phyloP scores from a whole-genome alignment of 2,113 vertebrate species.

The Machaerirhynchus nigripectus region DNA sequence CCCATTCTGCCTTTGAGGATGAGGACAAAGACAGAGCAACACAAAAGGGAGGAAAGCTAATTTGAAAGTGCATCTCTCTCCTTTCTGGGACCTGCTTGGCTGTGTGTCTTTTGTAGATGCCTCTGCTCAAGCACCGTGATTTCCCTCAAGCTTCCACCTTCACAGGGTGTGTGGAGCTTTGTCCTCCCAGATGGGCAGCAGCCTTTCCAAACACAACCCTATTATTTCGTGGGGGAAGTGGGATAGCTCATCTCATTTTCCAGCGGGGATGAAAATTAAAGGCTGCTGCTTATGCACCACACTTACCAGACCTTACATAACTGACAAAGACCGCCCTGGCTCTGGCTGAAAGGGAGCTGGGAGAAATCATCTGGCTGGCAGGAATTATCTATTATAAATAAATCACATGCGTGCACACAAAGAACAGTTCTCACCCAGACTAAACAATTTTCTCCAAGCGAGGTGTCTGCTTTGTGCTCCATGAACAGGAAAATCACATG shows the following conservation, averaged over 20 bases:
- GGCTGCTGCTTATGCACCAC: neutral
- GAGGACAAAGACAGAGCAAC: neutral
- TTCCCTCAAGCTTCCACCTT: neutral
- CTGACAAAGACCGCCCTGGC: neutral
- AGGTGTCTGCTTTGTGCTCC: conserved; percentile 49
- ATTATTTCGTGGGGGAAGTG: conserved; percentile 2
- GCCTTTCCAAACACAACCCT: neutral
- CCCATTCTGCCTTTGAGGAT: neutral
- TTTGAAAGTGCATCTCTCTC: neutral
- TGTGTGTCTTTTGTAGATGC: neutral
- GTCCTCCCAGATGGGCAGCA: conserved; percentile 17
- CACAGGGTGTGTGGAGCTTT: neutral
- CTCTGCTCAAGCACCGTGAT: neutral
- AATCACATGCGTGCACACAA: neutral
- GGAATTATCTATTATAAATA: conserved; percentile 47
- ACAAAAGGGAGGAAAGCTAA: neutral
- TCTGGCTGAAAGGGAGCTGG: conserved; percentile 16
- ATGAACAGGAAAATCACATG: conserved; percentile 27
- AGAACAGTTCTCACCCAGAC: conserved; percentile 46
- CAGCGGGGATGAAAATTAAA: conserved; percentile 24
- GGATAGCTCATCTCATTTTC: conserved; percentile 14
- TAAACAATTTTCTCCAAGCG: conserved; percentile 52
- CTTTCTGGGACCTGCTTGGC: neutral
- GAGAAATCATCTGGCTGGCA: conserved; percentile 49
- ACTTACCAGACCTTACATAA: conserved; percentile 15